phyloP scores from a whole-genome alignment of 2,113 vertebrate genomes.

The Microcebus murinus region DNA sequence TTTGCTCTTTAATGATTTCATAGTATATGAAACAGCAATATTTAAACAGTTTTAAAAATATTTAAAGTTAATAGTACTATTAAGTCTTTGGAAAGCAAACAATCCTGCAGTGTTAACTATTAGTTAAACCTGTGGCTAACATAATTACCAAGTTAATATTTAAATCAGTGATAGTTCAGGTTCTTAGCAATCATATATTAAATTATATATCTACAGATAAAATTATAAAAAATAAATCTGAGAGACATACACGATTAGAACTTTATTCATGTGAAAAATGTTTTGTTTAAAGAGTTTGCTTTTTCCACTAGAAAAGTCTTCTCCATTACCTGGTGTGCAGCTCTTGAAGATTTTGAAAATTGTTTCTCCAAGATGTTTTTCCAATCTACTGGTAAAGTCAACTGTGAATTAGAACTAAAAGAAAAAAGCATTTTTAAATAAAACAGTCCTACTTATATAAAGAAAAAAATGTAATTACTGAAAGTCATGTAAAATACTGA shows the following conservation, averaged over 20 bases:
- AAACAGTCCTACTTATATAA: neutral
- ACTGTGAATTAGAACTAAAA: slow-evolving; percentile 58
- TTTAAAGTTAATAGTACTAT: neutral
- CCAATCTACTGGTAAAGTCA: slow-evolving; percentile 64
- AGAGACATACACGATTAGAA: neutral
- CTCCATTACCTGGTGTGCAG: slow-evolving; percentile 81
- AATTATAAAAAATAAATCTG: neutral
- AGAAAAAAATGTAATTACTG: neutral
- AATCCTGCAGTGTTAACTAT: neutral
- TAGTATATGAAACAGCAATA: neutral
- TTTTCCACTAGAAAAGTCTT: neutral
- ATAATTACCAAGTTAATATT: neutral
- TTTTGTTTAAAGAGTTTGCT: neutral
- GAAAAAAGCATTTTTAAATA: slow-evolving; percentile 31
- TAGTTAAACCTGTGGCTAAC: neutral
- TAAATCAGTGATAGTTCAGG: neutral
- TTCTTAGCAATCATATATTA: neutral
- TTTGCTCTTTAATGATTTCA: neutral
- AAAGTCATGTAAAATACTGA: slow-evolving; percentile 16
- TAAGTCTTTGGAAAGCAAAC: neutral
- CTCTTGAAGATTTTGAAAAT: slow-evolving; percentile 72
- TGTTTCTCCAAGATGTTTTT: slow-evolving; percentile 72
- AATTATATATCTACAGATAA: neutral
- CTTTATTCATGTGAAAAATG: neutral
- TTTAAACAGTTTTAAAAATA: slow-evolving; percentile 16